Conservation (phyloP, 2,888 invertebrate species). For the Cephonodes hylas region DNA sequence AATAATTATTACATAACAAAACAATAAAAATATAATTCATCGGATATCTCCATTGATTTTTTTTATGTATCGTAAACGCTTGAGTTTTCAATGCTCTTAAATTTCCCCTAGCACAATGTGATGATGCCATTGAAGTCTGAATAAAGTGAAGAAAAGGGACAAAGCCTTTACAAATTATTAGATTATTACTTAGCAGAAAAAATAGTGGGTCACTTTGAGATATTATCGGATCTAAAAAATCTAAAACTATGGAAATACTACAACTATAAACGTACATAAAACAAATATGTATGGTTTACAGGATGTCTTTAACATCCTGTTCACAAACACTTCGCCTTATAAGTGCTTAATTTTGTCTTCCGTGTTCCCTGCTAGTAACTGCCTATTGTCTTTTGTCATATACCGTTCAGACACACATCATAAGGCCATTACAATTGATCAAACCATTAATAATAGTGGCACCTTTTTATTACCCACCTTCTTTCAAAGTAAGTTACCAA, state of each 20-base stretch:
- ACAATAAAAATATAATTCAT: no score
- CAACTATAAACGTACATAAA: background rate
- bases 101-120: no score
- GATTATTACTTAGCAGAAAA: background rate
- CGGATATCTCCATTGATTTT: background rate
- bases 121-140: background rate
- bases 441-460: background rate
- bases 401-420: background rate
- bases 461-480: background rate
- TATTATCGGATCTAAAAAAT: no score
- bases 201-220: background rate
- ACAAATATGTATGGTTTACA: background rate
- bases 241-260: background rate
- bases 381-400: background rate
- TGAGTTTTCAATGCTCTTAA: no score
- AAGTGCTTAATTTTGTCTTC: background rate
- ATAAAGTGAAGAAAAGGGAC: background rate
- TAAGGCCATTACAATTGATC: background rate
- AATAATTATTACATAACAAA: no score
- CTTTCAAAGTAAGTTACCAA: background rate
- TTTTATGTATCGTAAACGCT: no score
- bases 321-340: background rate
- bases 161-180: background rate
- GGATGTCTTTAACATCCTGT: constrained; percentile 3
- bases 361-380: background rate